Percentiles rank a stretch among this genome's conserved stretches.
phyloP scores from a whole-genome alignment of 2,797 vertebrate species.

The Huso huso region DNA sequence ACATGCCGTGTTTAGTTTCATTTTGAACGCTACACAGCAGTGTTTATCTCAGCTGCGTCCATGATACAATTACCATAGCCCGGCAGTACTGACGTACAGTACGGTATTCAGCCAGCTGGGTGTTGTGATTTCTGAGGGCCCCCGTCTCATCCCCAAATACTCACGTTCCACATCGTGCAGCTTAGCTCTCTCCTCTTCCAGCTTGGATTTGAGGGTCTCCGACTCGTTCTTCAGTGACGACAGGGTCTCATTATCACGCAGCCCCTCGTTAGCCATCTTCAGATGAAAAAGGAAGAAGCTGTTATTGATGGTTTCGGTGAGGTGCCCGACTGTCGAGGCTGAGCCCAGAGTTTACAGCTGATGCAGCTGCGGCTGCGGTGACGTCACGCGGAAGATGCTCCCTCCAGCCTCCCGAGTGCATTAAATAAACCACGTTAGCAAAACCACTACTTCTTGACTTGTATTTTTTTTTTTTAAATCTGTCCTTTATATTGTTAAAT shows the following conservation, averaged over 20 bases:
- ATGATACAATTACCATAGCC: not conserved
- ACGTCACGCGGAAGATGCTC: constrained; percentile 59
- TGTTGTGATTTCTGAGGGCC: constrained; percentile 30
- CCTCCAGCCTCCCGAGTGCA: constrained; percentile 22
- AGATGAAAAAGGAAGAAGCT: constrained; percentile 31
- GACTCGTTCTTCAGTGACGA: constrained; percentile 76
- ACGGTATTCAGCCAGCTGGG: not conserved
- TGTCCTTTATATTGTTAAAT: too few relatives aligned
- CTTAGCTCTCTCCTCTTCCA: constrained; percentile 88
- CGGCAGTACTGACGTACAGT: too few relatives aligned
- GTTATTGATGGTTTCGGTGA: constrained; percentile 1
- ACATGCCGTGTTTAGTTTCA: too few relatives aligned
- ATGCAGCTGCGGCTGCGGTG: constrained; percentile 54
- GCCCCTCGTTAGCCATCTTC: constrained; percentile 89
- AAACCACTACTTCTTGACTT: too few relatives aligned
- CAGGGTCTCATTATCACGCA: constrained; percentile 76
- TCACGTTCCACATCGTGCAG: constrained; percentile 90
- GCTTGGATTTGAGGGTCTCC: constrained; percentile 80
- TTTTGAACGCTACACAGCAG: too few relatives aligned
- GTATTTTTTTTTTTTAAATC: too few relatives aligned
- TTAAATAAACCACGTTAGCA: too few relatives aligned
- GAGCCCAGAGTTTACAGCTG: constrained; percentile 51
- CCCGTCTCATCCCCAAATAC: constrained; percentile 50
- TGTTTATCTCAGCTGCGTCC: not conserved
- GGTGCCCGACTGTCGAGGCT: not conserved